These are phyloP conservation scores for Bombylius major DNA, from an alignment of 2,888 invertebrate genomes.

Conservation along the genomic window DNA sequence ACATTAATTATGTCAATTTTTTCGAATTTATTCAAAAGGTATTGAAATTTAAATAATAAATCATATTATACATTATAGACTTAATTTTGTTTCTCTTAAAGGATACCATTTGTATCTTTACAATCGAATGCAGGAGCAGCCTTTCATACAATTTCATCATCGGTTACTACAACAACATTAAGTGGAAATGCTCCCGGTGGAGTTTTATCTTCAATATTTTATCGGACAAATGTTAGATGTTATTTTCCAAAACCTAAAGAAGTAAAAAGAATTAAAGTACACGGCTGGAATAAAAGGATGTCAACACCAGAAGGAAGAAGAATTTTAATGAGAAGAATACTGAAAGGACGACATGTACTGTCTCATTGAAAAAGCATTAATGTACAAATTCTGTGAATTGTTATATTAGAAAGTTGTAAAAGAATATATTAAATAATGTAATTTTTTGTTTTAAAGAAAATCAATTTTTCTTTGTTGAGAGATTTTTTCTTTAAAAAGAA, in stretches of 20 bases:
- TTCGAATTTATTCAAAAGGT: background rate
- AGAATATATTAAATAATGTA: no score
- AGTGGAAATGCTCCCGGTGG: constrained; percentile 11
- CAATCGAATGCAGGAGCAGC: no score
- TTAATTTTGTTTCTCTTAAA: no score
- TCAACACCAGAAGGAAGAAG: constrained; percentile 50
- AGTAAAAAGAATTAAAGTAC: constrained; percentile 47
- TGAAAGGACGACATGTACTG: constrained; percentile 55
- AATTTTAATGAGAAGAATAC: constrained; percentile 54
- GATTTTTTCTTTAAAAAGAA: no score
- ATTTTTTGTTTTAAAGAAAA: no score
- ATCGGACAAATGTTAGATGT: constrained; percentile 44
- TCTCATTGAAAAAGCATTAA: constrained; percentile 40
- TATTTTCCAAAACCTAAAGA: constrained; percentile 61
- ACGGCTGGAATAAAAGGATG: constrained; percentile 54
- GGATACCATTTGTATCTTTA: no score
- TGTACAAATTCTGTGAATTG: no score
- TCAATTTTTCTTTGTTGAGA: no score
- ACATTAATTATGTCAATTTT: background rate
- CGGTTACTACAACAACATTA: background rate
- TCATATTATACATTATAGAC: background rate
- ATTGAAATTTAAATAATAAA: background rate
- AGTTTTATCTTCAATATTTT: constrained; percentile 21
- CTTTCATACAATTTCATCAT: background rate
- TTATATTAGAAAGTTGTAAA: no score